Conservation (phyloP, 1,140 invertebrate genomes). For the Sipha flava region DNA sequence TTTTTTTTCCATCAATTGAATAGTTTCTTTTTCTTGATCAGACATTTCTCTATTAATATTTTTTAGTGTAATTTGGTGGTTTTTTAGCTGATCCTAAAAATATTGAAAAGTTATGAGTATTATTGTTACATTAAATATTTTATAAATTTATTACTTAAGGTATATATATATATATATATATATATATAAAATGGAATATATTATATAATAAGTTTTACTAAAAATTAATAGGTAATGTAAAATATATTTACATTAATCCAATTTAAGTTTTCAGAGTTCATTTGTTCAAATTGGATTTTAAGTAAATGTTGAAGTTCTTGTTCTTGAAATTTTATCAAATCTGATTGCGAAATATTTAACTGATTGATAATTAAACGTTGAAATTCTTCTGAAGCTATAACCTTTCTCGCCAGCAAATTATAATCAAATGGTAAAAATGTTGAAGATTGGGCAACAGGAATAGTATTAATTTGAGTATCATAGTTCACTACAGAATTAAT, state of each 20-base stretch:
- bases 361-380: background rate
- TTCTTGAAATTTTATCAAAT: constrained; percentile 4
- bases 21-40: background rate
- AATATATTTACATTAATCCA: constrained; percentile 21
- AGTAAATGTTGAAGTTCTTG: constrained; percentile 4
- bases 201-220: too few species aligned
- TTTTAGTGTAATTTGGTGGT: background rate
- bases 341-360: background rate
- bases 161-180: too few species aligned
- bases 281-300: constrained; percentile 10
- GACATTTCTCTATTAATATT: background rate
- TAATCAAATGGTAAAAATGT: background rate
- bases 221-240: background rate
- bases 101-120: too few species aligned
- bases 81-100: background rate
- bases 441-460: background rate
- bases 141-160: too few species aligned
- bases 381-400: constrained; percentile 19
- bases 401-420: constrained; percentile 5
- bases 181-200: too few species aligned
- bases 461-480: background rate
- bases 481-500: background rate
- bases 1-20: constrained; percentile 13
- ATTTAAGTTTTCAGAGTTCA: constrained; percentile 21
- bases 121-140: too few species aligned